phyloP scores from a whole-genome alignment of 2,888 invertebrate species.

The Argynnis bischoffii region DNA sequence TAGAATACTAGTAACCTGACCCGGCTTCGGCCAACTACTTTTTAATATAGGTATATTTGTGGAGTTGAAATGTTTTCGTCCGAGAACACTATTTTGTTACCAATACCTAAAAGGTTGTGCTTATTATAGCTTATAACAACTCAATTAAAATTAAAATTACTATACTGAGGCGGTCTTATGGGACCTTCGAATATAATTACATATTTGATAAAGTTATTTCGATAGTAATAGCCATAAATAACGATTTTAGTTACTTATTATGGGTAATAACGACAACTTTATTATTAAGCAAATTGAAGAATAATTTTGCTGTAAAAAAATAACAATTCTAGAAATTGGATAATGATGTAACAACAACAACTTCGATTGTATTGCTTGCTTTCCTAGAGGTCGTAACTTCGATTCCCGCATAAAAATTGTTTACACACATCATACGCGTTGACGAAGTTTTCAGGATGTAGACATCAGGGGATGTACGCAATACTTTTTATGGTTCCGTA shows the following conservation, averaged over 20 bases:
- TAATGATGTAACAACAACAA: no score
- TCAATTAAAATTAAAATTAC: conserved; percentile 24
- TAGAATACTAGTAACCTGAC: no score
- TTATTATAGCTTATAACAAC: conserved; percentile 20
- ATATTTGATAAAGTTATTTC: conserved; percentile 22
- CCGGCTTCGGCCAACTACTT: no score
- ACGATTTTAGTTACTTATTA: conserved; percentile 10
- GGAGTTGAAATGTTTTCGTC: not conserved
- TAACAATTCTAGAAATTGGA: no score
- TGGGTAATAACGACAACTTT: conserved; percentile 10
- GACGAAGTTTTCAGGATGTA: no score
- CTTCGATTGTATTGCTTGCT: not conserved
- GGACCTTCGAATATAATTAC: conserved; percentile 24
- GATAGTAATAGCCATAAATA: conserved; percentile 10
- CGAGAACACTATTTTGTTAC: not conserved
- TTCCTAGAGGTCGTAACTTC: no score
- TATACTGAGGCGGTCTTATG: conserved; percentile 17
- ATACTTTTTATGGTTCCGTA: not conserved
- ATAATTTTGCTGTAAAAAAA: not conserved
- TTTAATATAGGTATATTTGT: not conserved
- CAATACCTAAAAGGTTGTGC: not conserved
- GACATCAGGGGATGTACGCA: not conserved
- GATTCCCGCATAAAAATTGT: no score
- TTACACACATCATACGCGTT: no score
- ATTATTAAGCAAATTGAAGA: not conserved